These are phyloP conservation scores for Ylistrum balloti DNA, from an alignment of 1,140 invertebrate species.

Conservation along the genomic window DNA sequence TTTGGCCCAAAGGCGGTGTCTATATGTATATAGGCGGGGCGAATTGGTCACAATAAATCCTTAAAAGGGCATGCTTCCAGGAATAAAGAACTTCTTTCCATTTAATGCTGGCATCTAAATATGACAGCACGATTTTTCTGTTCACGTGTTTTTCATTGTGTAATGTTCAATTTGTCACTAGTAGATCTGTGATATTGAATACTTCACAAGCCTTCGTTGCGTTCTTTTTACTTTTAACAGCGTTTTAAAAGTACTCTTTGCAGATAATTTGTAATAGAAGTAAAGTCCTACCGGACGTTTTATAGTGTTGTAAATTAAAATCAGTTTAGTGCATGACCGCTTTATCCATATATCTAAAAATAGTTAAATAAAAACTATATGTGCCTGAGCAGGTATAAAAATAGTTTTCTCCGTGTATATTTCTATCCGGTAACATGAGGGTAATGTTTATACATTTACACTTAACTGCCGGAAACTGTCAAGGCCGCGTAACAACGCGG, in stretches of 20 bases:
- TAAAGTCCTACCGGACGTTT: too few relatives aligned
- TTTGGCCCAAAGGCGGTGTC: neutral
- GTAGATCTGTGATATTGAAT: too few relatives aligned
- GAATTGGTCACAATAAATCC: neutral
- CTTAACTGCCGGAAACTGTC: neutral
- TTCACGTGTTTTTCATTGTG: neutral
- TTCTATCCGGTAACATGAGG: neutral
- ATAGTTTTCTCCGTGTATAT: neutral
- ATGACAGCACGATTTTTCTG: neutral
- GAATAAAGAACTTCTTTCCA: neutral
- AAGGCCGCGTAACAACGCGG: neutral
- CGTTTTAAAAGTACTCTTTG: too few relatives aligned
- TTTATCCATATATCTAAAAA: neutral
- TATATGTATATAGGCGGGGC: neutral
- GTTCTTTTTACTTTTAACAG: too few relatives aligned
- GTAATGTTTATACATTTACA: neutral
- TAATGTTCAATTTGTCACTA: too few relatives aligned
- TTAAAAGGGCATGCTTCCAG: constrained; percentile 25
- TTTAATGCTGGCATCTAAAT: neutral
- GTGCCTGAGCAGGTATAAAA: neutral
- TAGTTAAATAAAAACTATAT: neutral
- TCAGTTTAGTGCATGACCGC: neutral
- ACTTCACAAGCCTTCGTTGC: too few relatives aligned
- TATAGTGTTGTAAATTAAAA: too few relatives aligned
- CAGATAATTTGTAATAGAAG: too few relatives aligned